Percentiles rank a stretch among this genome's conserved stretches.
These are phyloP conservation scores for Puntigrus tetrazona DNA, from an alignment of 2,113 vertebrate genomes.

Conservation along the genomic window DNA sequence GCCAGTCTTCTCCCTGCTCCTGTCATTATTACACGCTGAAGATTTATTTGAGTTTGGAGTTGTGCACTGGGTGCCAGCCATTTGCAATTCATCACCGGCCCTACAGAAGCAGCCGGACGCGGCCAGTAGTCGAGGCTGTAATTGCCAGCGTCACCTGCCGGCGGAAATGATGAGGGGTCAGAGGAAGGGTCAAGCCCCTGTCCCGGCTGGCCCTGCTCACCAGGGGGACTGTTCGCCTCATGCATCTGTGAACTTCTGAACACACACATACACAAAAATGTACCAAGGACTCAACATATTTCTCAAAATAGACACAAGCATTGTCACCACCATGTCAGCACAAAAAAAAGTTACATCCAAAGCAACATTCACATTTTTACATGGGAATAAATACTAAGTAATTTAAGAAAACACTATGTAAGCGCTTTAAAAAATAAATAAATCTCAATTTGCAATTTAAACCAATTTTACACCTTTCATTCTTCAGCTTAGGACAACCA, in stretches of 20 bases:
- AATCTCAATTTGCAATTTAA: constrained; percentile 73
- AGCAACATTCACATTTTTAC: neutral
- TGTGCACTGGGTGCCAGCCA: constrained; percentile 80
- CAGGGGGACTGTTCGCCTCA: constrained; percentile 30
- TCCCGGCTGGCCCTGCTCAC: constrained; percentile 59
- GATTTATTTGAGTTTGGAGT: constrained; percentile 92
- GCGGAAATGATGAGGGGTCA: constrained; percentile 85
- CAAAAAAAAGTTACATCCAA: neutral
- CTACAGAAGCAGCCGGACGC: constrained; percentile 80
- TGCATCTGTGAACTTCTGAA: constrained; percentile 22
- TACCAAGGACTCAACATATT: neutral
- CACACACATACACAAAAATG: neutral
- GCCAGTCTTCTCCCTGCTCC: constrained; percentile 81
- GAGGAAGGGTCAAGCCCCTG: constrained; percentile 70
- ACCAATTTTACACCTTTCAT: constrained; percentile 54
- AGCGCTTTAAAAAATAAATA: too few species aligned
- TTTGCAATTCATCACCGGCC: constrained; percentile 89
- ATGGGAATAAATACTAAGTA: neutral
- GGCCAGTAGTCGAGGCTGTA: constrained; percentile 79
- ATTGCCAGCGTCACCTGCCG: constrained; percentile 87
- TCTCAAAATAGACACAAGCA: constrained; percentile 13
- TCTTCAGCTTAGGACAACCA: constrained; percentile 67
- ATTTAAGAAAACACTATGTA: neutral
- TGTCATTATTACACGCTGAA: constrained; percentile 92
- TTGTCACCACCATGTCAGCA: neutral